Base-by-base conservation (phyloP, 2,113 vertebrate species). In the Pyrgilauda ruficollis region DNA sequence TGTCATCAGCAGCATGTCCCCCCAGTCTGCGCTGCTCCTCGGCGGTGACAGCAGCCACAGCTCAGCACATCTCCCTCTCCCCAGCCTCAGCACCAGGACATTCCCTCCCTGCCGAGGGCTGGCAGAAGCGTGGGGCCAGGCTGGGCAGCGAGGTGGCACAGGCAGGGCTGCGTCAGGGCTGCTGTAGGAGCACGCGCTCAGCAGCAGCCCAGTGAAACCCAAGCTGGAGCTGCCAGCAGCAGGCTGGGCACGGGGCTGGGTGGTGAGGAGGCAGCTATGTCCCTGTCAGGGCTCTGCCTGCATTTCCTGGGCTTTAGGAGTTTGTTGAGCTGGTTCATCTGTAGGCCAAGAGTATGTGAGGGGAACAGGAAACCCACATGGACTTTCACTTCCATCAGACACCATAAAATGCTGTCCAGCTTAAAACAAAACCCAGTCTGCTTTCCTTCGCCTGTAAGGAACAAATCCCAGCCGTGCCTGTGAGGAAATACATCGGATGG, bases 41-140 rank as follows among this genome's bases (percentile, higher is more conserved):
- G 0, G 17, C 1, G 1, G 35, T 19, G 2, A 27, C 55, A 6
- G 5, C 41, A 10, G 24, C 8, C 3, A 4, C 16, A 66, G 0
- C 47, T 31, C 1, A 1, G 47, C 3, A 1, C 46, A 1, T 52
- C 69, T 56, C 3, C 3, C 73, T 50, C 3, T 4, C 10, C 49
- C 39, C 53, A 3, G 0, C n/a, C 47, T 43, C 3, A 37, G 92
- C 95, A 76, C 19, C 31, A 53, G 93, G 85, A 56, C 49, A 35
- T 61, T 88, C 17, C 47, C 86, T 96, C 47, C 41, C 80, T 66
- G n/a, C 22, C 8, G 61, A 83, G 84, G 3, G 28, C 94, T 90
- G 97, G 77, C 94, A 86, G 92, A 49, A 52, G 92, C 27, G n/a
- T 67, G 89, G 24, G 37, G 84, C 44, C 24, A 3, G 92, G 72